Percentiles rank a stretch among this genome's conserved stretches.
Evolutionary conservation across 2,797 vertebrate species (phyloP).

Genomic region (Bucorvus abyssinicus): DNA sequence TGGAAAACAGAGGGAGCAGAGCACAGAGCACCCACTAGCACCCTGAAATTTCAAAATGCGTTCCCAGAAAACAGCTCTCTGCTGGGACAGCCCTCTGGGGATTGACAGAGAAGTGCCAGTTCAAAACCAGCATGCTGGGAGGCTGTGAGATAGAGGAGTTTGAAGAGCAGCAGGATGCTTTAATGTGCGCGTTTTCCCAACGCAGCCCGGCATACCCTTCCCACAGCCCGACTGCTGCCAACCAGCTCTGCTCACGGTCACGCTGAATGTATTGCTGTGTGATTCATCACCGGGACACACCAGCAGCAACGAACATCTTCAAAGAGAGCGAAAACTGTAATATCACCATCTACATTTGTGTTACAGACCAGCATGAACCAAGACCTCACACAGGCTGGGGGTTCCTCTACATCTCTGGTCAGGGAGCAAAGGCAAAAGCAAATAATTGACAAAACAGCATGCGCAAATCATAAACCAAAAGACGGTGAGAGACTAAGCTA

Average conservation of each 20-base stretch:
- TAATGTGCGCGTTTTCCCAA: accelerated
- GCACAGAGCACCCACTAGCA: background rate
- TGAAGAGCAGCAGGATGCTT: background rate
- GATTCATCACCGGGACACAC: background rate
- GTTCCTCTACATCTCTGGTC: accelerated
- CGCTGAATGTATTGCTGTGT: accelerated
- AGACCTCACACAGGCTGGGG: background rate
- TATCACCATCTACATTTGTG: background rate
- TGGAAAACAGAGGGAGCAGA: background rate
- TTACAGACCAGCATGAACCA: background rate
- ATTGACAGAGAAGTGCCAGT: background rate
- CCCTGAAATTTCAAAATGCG: background rate
- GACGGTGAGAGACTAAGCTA: background rate
- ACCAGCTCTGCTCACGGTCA: background rate
- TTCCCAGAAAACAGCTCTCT: background rate
- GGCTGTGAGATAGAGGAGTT: background rate
- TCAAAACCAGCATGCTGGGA: background rate
- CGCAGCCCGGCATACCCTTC: accelerated
- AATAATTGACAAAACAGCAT: background rate
- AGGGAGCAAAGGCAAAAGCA: background rate
- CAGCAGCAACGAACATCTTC: background rate
- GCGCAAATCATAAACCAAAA: background rate
- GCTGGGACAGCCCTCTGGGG: background rate
- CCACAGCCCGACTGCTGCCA: background rate
- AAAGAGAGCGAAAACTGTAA: background rate